Evolutionary conservation across 2,888 invertebrate species (phyloP), one percentile per base, ranked within the genome.

Genomic region (Yponomeuta plumbellus): DNA sequence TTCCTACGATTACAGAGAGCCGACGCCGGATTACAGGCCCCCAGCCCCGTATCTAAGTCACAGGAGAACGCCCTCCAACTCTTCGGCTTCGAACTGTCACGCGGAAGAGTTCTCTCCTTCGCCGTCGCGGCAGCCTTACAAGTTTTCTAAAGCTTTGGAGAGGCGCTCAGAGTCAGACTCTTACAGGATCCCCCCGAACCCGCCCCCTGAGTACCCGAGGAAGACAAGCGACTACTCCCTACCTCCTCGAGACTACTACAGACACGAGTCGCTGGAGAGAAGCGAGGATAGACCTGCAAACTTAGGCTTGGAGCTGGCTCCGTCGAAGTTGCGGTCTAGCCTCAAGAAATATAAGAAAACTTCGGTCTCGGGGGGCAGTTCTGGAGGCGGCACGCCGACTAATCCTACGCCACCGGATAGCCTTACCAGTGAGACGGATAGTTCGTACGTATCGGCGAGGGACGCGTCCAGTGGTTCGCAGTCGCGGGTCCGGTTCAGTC

Each of bases 401-500:
- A 96, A 96, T 81, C 95, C 96, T 1, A 96, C 97, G 8, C 97
- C 97, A 0, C 96, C 97, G 0, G 97, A 97, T 75, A 96, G 96
- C 71, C 78, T 96, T 68, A 95, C 96, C 0, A 96, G 96, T 76
- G 97, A 97, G 74, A 88, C 89, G 26, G 97, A 97, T 78, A 96
- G 96, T 76, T 96, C 96, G 61, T 97, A 97, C 82, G 94, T 96
- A 72, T 97, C 97, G 11, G 97, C 97, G 21, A 93, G 96, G 76
- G 96, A 96, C 76, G 94, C 92, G 0, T 93, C 94, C 17, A 92
- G 94, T 68, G 94, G 94, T 34, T 94, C 94, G n/a, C 93, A 93
- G 69, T 94, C 94, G 57, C 91, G 96, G 17, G 96, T 95, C 68
- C 92, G 95, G 67, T 96, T 96, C 85, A 96, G 96, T 64, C 96